phyloP scores from a whole-genome alignment of 2,888 invertebrate species.

The Rambutsinella grinnellia region DNA sequence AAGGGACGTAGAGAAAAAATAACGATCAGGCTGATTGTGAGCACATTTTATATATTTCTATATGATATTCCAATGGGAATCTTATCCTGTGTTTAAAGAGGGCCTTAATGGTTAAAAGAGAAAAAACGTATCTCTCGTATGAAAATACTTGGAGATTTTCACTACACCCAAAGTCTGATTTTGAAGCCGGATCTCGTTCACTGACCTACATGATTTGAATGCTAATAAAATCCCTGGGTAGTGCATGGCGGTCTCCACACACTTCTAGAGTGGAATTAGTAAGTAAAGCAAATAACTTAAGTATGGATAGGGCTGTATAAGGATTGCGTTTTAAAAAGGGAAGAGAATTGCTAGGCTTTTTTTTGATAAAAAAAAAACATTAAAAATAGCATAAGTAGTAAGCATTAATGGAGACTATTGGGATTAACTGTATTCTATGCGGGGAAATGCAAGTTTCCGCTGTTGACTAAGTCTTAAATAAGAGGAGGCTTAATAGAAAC shows the following conservation, averaged over 20 bases:
- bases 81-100: slow-evolving; percentile 46
- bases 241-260: slow-evolving; percentile 7
- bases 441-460: not conserved
- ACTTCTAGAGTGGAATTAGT: slow-evolving; percentile 13
- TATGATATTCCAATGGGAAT: slow-evolving; percentile 43
- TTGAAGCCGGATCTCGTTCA: slow-evolving; percentile 56
- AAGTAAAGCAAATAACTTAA: not conserved
- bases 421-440: not conserved
- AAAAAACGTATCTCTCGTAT: not conserved
- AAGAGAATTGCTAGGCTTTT: not conserved
- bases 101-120: not conserved
- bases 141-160: slow-evolving; percentile 34
- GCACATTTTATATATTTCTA: slow-evolving; percentile 35
- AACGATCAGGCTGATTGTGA: not conserved
- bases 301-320: not conserved
- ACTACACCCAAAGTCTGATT: slow-evolving; percentile 46
- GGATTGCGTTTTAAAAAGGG: not conserved
- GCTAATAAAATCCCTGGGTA: slow-evolving; percentile 43
- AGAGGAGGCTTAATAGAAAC: no score
- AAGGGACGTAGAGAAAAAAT: not conserved
- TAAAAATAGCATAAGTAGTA: not conserved
- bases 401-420: not conserved
- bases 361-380: not conserved
- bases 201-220: slow-evolving; percentile 54
- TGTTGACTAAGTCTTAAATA: no score